Percentiles rank a stretch among this genome's conserved stretches.
Evolutionary conservation across 2,797 vertebrate genomes (phyloP).

Genomic region (Anas bahamensis): DNA sequence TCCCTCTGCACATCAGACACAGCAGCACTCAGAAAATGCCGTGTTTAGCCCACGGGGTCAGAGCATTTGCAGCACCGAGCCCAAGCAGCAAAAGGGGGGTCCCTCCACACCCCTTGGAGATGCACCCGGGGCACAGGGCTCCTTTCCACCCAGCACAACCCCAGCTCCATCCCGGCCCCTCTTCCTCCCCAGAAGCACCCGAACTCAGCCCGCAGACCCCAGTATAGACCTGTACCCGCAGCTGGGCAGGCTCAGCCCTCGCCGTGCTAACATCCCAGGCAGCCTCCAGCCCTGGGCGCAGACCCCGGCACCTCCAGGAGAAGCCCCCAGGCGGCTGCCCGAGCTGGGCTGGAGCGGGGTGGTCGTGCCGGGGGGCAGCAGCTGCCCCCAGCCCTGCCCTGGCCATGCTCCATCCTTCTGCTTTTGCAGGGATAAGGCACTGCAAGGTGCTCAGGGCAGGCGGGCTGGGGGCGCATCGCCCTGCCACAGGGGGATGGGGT

Average conservation of each 20-base stretch:
- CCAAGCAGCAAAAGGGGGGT: accelerated
- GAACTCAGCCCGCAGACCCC: neutral
- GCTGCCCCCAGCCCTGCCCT: neutral
- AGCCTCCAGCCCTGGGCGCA: neutral
- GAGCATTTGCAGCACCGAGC: neutral
- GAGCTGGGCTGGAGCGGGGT: neutral
- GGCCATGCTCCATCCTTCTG: neutral
- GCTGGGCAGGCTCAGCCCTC: neutral
- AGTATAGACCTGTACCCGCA: neutral
- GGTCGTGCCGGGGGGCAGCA: accelerated
- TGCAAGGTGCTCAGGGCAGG: accelerated
- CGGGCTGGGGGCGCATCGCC: neutral
- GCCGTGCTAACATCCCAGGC: neutral
- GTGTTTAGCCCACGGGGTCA: neutral
- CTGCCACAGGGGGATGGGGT: accelerated
- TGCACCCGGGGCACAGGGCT: accelerated
- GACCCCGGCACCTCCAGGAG: neutral
- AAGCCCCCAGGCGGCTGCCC: neutral
- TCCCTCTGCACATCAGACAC: neutral
- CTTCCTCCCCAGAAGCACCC: neutral
- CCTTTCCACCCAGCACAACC: neutral
- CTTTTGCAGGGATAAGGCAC: neutral
- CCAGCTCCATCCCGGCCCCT: neutral
- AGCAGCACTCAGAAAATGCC: neutral
- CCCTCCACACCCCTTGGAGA: too few relatives aligned